Base-by-base conservation (phyloP, 2,113 vertebrate genomes). In the Clupea harengus region DNA sequence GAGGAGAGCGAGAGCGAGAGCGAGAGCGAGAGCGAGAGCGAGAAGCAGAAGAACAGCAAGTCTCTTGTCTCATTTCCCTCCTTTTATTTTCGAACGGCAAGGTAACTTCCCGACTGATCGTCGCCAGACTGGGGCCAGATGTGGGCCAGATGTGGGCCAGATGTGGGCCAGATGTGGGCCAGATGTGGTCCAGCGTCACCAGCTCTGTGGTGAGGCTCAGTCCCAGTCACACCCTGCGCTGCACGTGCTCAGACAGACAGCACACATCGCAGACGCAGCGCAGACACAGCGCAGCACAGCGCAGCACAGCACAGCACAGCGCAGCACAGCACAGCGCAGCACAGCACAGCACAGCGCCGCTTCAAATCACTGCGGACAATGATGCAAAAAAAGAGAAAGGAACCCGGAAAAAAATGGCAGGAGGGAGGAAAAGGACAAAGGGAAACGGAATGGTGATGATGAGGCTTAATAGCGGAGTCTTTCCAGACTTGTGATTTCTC, bases 401-500 rank as follows among this genome's bases (percentile, higher is more conserved):
- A 25, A 84, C 46, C 57, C 46, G 25, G 5, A 45, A 47, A 57
- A 25, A 57, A 83, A 11, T n/a, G 46, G 72, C 11, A 32, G 47
- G 54, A 64, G 44, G 28, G 64, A 86, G 67, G n/a, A 32, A 25
- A 39, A 28, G 44, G 46, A 0, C 18, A 86, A 78, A 82, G 46
- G 82, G 81, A 83, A 82, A 67, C 64, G n/a, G 44, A 72, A 82
- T 4, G 80, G 32, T 72, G 39, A 49, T 47, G 25, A 83, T 44
- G 32, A 13, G 45, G 49, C 85, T 87, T 60, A 75, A 64, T 84
- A 84, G 18, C 87, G 45, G 72, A 84, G 82, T 64, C 85, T 87
- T 20, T 5, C 18, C 20, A 22, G 54, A 86, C 82, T 85, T 84
- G 85, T 87, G 45, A 47, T 88, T 88, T 87, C 67, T 89, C 86